Conservation (phyloP, 2,888 invertebrate genomes). For the Ypsolopha scabrella region DNA sequence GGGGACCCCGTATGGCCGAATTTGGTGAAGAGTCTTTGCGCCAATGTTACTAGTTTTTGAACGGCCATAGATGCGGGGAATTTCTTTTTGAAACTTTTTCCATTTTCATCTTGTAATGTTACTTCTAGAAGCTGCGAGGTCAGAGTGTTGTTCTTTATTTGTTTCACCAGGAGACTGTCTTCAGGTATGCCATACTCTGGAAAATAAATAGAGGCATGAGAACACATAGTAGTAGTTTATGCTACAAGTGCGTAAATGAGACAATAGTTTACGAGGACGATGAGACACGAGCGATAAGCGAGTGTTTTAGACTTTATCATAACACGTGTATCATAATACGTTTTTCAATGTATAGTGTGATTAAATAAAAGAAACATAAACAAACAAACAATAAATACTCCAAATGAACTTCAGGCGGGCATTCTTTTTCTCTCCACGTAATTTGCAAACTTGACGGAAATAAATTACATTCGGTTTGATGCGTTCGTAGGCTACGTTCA, state of each 20-base stretch:
- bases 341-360: no score
- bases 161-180: conserved; percentile 73
- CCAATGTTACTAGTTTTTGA: conserved; percentile 84
- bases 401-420: no score
- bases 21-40: conserved; percentile 79
- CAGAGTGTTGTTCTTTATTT: conserved; percentile 68
- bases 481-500: no score
- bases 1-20: conserved; percentile 42
- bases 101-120: conserved; percentile 61
- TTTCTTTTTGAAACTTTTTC: conserved; percentile 76
- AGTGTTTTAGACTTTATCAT: no score
- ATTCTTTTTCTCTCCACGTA: no score
- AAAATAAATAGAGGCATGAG: conserved; percentile 18
- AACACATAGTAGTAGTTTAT: not conserved
- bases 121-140: conserved; percentile 76
- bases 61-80: conserved; percentile 83
- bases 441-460: no score
- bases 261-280: not conserved
- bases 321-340: no score
- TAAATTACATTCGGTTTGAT: no score
- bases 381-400: no score
- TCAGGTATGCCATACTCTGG: conserved; percentile 88
- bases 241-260: no score
- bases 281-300: not conserved
- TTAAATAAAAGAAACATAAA: no score